phyloP scores from a whole-genome alignment of 1,140 invertebrate species.

The Halictus rubicundus region DNA sequence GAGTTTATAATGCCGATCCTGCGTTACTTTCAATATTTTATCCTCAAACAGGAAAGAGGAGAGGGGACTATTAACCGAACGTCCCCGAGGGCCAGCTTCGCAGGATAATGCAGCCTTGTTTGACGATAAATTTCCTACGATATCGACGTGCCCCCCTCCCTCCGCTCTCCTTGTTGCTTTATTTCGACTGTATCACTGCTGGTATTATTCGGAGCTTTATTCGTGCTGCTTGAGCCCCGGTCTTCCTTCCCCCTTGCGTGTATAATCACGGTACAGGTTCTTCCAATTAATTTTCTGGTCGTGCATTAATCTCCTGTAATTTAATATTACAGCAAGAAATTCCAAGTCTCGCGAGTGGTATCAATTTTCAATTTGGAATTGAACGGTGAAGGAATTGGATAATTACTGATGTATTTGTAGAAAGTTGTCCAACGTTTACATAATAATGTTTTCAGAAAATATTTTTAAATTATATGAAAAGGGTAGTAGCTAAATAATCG shows the following conservation, averaged over 20 bases:
- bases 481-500: no score
- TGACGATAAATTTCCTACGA: conserved; percentile 50
- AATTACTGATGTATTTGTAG: no score
- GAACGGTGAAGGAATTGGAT: no score
- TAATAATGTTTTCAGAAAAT: no score
- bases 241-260: not conserved
- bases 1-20: conserved; percentile 5
- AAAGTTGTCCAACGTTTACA: no score
- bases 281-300: not conserved
- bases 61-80: conserved; percentile 25
- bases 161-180: conserved; percentile 4
- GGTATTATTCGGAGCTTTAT: not conserved
- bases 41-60: conserved; percentile 30
- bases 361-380: no score
- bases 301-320: no score
- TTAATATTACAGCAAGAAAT: no score
- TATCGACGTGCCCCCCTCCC: conserved; percentile 14
- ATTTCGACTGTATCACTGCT: conserved; percentile 1
- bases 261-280: not conserved
- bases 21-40: conserved; percentile 48
- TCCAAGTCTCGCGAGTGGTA: no score
- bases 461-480: no score
- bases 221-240: not conserved
- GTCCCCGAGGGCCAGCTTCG: conserved; percentile 12
- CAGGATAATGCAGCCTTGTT: conserved; percentile 36